These are phyloP conservation scores for Dasysyrphus albostriatus DNA, from an alignment of 2,888 invertebrate species.

Conservation along the genomic window DNA sequence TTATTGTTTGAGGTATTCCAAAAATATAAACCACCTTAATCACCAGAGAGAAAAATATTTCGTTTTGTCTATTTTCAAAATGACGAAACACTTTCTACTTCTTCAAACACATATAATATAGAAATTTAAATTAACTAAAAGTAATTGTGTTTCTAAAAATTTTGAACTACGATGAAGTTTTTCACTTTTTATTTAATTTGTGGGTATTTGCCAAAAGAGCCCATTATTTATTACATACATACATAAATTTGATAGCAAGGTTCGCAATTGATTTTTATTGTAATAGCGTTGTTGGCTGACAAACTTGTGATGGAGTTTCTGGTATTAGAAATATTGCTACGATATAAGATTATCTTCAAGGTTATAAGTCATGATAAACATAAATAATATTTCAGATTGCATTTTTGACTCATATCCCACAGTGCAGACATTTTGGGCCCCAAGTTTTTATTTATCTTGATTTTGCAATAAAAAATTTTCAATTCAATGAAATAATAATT, in stretches of 20 bases:
- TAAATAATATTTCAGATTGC: no score
- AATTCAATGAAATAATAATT: no score
- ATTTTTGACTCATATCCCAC: no score
- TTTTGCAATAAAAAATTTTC: no score
- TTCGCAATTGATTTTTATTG: conserved; percentile 43
- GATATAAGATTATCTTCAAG: background rate
- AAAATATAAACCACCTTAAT: conserved; percentile 61
- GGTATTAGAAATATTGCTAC: conserved; percentile 16
- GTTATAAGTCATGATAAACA: no score
- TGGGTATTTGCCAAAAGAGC: conserved; percentile 40
- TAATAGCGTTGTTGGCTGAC: conserved; percentile 24
- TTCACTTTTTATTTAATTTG: conserved; percentile 31
- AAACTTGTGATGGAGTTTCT: conserved; percentile 57
- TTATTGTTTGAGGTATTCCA: conserved; percentile 36
- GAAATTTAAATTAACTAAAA: background rate
- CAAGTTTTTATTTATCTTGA: no score
- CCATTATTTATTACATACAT: conserved; percentile 20
- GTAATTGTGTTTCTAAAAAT: conserved; percentile 24
- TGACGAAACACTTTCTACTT: conserved; percentile 38
- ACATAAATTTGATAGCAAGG: background rate
- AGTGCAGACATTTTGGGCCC: no score
- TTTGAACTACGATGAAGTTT: conserved; percentile 6
- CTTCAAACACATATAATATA: background rate
- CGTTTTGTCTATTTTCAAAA: conserved; percentile 63
- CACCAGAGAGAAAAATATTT: conserved; percentile 50